Base-by-base conservation (phyloP, 2,797 vertebrate genomes). In the Cryptoprocta ferox region DNA sequence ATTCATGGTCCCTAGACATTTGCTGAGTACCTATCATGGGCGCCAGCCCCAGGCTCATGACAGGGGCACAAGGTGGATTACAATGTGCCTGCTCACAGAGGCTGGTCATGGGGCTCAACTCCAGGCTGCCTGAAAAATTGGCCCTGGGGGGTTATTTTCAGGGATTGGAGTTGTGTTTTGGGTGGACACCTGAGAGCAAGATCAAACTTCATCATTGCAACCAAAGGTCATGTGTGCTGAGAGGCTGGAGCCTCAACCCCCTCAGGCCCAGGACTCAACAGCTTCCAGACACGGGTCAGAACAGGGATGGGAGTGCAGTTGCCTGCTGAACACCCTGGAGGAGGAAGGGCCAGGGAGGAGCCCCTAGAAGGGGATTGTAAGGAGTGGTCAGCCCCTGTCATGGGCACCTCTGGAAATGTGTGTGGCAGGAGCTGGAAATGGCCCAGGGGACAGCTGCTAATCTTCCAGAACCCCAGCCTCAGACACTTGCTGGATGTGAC, bases 221-320 rank as follows among this genome's bases (percentile, higher is more conserved):
- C 15, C 45, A 35, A 35, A 85, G 14, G n/a, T 85, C 61, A 94
- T 2, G 2, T 42, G 19, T 19, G 65, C 16, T 65, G 10, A 56
- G 39, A 53, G 16, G 24, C 76, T 16, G 2, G 35, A 48, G 2
- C 39, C 19, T 63, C 83, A 35, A 12, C 7, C 26, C 4, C 19
- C 16, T 2, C 14, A 63, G 28, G 8, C 13, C 1, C 11, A 48
- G 24, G 8, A 45, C 6, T 45, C 24, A 65, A 2, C 11, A n/a
- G 16, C 39, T 87, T 70, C 48, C 48, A 83, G 21, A 78, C 26
- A 0, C n/a, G 37, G 21, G 14, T 7, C 37, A 28, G 30, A 50
- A 28, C 1, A 45, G 37, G 26, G 13, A 18, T 0, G 0, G 53
- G 0, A 9, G 35, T 2, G 1, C 59, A 35, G 63, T 16, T n/a